These are phyloP conservation scores for Rhopalosiphum maidis DNA, from an alignment of 1,140 invertebrate genomes.

Conservation along the genomic window DNA sequence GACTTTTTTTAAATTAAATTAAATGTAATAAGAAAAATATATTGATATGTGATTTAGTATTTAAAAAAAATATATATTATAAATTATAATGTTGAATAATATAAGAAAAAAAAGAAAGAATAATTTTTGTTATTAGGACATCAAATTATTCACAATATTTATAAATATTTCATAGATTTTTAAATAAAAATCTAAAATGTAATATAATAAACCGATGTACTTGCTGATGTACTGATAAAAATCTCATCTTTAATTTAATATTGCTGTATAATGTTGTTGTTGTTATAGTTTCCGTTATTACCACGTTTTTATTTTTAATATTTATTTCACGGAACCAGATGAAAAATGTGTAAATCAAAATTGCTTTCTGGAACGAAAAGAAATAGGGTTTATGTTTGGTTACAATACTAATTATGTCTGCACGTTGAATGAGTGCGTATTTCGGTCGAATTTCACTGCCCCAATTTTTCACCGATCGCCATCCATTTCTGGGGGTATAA, in stretches of 20 bases:
- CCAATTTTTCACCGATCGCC: neutral
- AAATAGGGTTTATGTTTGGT: neutral
- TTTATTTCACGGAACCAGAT: neutral
- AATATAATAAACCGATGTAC: neutral
- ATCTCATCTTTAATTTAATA: neutral
- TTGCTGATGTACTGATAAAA: neutral
- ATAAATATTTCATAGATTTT: neutral
- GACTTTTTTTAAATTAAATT: too few relatives aligned
- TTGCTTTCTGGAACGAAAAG: neutral
- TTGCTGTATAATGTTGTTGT: neutral
- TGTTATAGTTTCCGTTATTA: neutral
- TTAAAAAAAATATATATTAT: neutral
- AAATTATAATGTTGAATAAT: neutral
- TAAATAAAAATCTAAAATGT: neutral
- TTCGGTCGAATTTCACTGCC: neutral
- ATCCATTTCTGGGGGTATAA: neutral
- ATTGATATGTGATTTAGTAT: neutral
- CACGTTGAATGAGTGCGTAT: slow-evolving; percentile 6
- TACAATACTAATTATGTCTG: neutral
- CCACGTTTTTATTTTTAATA: neutral
- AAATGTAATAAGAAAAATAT: neutral
- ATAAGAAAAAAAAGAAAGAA: neutral
- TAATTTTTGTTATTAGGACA: neutral
- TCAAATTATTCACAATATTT: neutral
- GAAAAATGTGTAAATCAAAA: slow-evolving; percentile 3